Conservation (phyloP, 2,113 vertebrate genomes). For the Scomber japonicus region DNA sequence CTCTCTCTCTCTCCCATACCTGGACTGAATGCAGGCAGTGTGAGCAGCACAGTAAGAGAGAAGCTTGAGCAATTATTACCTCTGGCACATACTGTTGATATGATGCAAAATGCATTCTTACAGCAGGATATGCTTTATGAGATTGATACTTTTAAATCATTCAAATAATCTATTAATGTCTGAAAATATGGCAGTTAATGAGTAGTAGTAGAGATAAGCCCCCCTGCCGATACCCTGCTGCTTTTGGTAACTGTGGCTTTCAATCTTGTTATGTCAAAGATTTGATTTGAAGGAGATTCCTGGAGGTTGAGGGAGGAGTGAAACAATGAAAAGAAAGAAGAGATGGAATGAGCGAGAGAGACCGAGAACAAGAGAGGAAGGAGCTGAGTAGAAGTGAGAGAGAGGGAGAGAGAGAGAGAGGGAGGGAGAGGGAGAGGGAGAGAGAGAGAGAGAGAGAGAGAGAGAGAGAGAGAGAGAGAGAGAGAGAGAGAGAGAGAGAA, state of each 20-base stretch:
- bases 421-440: neutral
- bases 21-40: conserved; percentile 54
- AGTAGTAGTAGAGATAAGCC: neutral
- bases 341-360: neutral
- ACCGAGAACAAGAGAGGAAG: neutral
- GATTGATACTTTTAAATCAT: neutral
- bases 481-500: neutral
- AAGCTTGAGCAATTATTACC: neutral
- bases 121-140: conserved; percentile 1
- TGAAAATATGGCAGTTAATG: neutral
- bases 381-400: neutral
- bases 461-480: neutral
- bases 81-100: conserved; percentile 32
- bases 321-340: neutral
- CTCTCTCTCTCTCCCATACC: conserved; percentile 27
- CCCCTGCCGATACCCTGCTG: neutral
- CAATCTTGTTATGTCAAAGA: neutral
- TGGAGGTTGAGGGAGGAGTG: neutral
- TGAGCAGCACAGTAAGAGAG: conserved; percentile 43
- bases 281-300: neutral
- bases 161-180: neutral
- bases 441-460: neutral
- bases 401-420: neutral
- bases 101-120: conserved; percentile 42
- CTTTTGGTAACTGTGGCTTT: neutral